Evolutionary conservation across 1,140 invertebrate genomes (phyloP).

Genomic region (Trichonephila clavipes): DNA sequence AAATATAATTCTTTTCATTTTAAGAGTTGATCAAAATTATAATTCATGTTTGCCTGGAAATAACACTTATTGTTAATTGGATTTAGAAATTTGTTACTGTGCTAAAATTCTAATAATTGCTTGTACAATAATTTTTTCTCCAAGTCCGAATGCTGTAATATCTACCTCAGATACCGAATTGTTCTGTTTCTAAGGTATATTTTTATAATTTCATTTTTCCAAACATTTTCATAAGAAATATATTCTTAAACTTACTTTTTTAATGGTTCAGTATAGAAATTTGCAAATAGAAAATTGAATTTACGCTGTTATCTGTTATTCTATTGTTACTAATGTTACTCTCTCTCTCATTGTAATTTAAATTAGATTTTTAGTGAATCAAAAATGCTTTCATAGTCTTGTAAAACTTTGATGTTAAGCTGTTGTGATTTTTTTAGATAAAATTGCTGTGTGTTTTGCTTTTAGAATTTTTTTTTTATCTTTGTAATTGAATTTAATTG

Average conservation of each 20-base stretch:
- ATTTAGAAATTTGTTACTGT: too few species aligned
- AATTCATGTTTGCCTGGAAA: too few species aligned
- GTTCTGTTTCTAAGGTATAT: neutral
- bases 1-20: too few species aligned
- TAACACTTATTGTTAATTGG: too few species aligned
- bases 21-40: too few species aligned
- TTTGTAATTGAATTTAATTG: too few species aligned
- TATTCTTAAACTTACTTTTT: neutral
- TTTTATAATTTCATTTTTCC: neutral
- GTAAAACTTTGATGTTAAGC: slow-evolving; percentile 22
- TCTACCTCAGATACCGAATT: slow-evolving; percentile 20
- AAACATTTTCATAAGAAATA: neutral
- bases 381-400: neutral
- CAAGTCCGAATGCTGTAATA: neutral
- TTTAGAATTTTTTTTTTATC: too few species aligned
- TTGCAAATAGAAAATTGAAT: too few species aligned
- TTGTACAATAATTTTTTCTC: too few species aligned
- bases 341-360: neutral
- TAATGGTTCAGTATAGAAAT: too few species aligned
- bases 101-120: too few species aligned
- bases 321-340: neutral
- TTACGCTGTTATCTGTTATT: too few species aligned
- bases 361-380: neutral
- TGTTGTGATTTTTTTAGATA: neutral
- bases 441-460: neutral